Conservation (phyloP, 2,797 vertebrate genomes). For the Lindbergichthys nudifrons region DNA sequence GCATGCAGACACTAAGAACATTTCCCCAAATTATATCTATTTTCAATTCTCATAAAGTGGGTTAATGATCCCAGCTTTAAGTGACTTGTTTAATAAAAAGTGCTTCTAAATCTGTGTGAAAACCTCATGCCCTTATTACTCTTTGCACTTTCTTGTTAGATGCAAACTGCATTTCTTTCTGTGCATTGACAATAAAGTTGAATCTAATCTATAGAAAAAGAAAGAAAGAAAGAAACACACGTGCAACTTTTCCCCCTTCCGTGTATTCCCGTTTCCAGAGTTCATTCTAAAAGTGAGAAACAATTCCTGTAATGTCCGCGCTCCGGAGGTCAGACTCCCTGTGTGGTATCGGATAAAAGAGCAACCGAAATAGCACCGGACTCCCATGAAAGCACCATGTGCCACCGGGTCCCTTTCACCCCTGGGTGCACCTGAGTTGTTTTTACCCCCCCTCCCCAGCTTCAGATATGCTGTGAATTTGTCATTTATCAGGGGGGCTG, state of each 20-base stretch:
- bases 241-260: neutral
- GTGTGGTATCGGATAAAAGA: constrained; percentile 78
- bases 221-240: neutral
- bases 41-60: no score
- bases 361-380: constrained; percentile 75
- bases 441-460: constrained; percentile 77
- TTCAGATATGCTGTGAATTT: constrained; percentile 66
- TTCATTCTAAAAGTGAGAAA: constrained; percentile 54
- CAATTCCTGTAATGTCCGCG: constrained; percentile 56
- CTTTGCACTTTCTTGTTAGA: no score
- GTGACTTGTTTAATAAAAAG: no score
- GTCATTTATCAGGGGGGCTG: constrained; percentile 62
- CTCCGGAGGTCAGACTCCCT: constrained; percentile 75
- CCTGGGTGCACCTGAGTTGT: constrained; percentile 71
- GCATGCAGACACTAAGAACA: no score
- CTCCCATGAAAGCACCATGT: constrained; percentile 70
- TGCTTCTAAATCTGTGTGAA: no score
- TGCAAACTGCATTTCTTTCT: no score
- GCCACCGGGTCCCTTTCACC: constrained; percentile 71
- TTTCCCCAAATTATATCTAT: no score
- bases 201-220: neutral
- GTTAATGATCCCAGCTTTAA: no score
- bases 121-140: no score
- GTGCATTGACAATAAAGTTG: no score
- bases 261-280: constrained; percentile 30